Percentiles rank a stretch among this genome's conserved stretches.
These are phyloP conservation scores for Apocheima hispidaria DNA, from an alignment of 2,888 invertebrate species.

Conservation along the genomic window DNA sequence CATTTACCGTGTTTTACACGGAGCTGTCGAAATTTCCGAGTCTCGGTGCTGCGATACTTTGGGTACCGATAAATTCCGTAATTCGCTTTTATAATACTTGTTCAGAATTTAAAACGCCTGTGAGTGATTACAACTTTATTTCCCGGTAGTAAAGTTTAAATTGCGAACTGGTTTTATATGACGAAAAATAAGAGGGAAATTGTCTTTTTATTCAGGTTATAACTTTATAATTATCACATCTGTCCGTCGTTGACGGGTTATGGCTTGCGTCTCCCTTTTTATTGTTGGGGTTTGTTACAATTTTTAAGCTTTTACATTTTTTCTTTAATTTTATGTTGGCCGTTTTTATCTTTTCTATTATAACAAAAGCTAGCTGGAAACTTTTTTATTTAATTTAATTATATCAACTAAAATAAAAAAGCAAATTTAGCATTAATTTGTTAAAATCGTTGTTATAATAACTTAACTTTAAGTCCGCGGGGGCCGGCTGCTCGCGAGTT, in stretches of 20 bases:
- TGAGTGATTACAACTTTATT: conserved; percentile 40
- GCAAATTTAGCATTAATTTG: no score
- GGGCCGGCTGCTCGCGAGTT: no score
- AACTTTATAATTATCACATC: conserved; percentile 30
- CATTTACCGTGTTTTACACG: not conserved
- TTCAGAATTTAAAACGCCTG: conserved; percentile 24
- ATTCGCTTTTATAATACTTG: conserved; percentile 22
- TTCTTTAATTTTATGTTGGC: not conserved
- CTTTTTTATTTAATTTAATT: no score
- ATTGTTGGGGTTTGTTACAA: not conserved
- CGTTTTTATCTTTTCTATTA: not conserved
- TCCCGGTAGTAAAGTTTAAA: conserved; percentile 31
- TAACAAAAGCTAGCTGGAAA: no score
- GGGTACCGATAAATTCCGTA: conserved; percentile 16
- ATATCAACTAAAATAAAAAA: no score
- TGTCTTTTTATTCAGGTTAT: conserved; percentile 32
- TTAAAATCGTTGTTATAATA: no score
- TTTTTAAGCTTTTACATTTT: not conserved
- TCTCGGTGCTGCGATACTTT: conserved; percentile 8
- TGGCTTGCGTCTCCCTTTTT: conserved; percentile 13
- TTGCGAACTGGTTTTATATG: conserved; percentile 16
- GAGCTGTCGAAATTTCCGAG: not conserved
- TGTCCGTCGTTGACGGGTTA: conserved; percentile 7
- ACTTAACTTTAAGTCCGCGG: no score
- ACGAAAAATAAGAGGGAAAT: conserved; percentile 30